Conservation (phyloP, 2,888 invertebrate species). For the Rutpela maculata region DNA sequence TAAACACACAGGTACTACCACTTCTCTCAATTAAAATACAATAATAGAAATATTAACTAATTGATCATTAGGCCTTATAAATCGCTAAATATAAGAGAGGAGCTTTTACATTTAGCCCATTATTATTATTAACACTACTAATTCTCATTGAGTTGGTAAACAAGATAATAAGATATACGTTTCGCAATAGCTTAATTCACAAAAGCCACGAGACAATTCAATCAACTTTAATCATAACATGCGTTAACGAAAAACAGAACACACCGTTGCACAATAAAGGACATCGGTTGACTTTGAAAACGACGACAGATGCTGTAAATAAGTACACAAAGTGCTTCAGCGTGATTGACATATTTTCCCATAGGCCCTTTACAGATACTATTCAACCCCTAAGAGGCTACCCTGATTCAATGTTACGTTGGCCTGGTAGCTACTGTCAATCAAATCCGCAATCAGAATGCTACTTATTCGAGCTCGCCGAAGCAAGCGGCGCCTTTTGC, state of each 20-base stretch:
- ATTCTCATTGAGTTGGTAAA: not conserved
- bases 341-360: constrained; percentile 72
- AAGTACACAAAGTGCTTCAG: constrained; percentile 65
- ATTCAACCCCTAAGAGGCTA: constrained; percentile 62
- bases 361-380: constrained; percentile 63
- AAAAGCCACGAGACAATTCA: constrained; percentile 54
- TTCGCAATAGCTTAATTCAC: not conserved
- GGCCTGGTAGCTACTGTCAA: constrained; percentile 44
- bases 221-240: constrained; percentile 60
- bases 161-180: not conserved
- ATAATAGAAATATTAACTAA: not conserved
- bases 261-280: constrained; percentile 66
- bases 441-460: constrained; percentile 43
- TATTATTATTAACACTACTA: constrained; percentile 1
- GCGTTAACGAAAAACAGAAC: constrained; percentile 62
- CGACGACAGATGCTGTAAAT: constrained; percentile 70
- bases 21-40: not conserved
- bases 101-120: not conserved
- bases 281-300: constrained; percentile 66
- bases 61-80: too few species aligned
- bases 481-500: constrained; percentile 40
- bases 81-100: too few species aligned
- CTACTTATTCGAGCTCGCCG: constrained; percentile 28
- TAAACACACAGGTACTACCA: too few species aligned
- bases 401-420: constrained; percentile 46